These are phyloP conservation scores for Amphiprion clarkii DNA, from an alignment of 2,797 vertebrate genomes.

Conservation along the genomic window DNA sequence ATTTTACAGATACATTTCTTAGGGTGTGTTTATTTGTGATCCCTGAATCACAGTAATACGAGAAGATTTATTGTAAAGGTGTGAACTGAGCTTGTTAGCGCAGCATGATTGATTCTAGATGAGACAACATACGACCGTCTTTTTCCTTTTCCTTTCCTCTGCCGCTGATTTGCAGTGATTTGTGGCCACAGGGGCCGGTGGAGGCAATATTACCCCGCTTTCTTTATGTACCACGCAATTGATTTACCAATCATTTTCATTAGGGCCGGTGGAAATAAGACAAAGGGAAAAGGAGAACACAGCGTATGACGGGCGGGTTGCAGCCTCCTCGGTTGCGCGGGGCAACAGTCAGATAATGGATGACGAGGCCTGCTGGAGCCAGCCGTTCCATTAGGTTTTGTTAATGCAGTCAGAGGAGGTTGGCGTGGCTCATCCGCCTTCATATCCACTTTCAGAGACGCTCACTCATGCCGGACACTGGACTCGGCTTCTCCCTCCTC, in stretches of 20 bases:
- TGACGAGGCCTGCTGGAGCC: constrained; percentile 83
- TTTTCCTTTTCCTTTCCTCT: constrained; percentile 31
- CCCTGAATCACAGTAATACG: not conserved
- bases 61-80: not conserved
- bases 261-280: constrained; percentile 70
- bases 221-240: constrained; percentile 63
- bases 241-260: constrained; percentile 74
- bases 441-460: constrained; percentile 82
- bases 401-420: constrained; percentile 86
- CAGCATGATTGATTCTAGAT: constrained; percentile 7
- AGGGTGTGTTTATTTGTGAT: not conserved
- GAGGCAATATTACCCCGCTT: constrained; percentile 54
- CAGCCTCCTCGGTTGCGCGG: constrained; percentile 75
- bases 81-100: constrained; percentile 6
- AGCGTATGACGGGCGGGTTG: constrained; percentile 67
- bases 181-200: constrained; percentile 45
- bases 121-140: constrained; percentile 19
- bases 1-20: no score
- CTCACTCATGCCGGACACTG: constrained; percentile 70
- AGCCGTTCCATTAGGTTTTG: constrained; percentile 86
- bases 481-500: constrained; percentile 38
- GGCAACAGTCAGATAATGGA: constrained; percentile 87
- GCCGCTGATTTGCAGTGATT: constrained; percentile 58
- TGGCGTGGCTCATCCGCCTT: constrained; percentile 80
- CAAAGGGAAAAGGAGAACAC: constrained; percentile 59